phyloP scores from a whole-genome alignment of 1,140 invertebrate species.

The Micrasema longulum region DNA sequence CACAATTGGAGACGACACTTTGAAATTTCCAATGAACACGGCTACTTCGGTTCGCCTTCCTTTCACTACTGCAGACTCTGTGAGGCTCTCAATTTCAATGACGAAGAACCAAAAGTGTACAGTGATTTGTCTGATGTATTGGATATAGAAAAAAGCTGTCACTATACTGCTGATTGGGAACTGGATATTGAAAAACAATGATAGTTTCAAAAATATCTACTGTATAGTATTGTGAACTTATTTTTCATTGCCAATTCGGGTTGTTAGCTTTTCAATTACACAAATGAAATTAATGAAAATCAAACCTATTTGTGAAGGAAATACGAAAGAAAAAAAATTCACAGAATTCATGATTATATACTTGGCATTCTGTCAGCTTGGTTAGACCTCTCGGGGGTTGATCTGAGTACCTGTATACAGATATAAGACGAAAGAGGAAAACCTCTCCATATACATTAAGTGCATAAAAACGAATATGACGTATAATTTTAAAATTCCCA shows the following conservation, averaged over 20 bases:
- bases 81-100: constrained; percentile 74
- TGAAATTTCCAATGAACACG: constrained; percentile 75
- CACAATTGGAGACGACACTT: constrained; percentile 76
- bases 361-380: no score
- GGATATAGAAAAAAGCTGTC: constrained; percentile 64
- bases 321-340: not conserved
- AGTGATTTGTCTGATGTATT: constrained; percentile 64
- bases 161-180: constrained; percentile 15
- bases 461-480: no score
- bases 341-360: no score
- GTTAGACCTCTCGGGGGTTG: no score
- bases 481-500: no score
- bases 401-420: no score
- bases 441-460: no score
- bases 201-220: not conserved
- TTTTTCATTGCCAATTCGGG: no score
- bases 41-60: constrained; percentile 71
- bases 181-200: constrained; percentile 11
- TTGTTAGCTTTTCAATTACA: no score
- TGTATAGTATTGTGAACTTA: no score
- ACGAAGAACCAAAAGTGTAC: constrained; percentile 64
- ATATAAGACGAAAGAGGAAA: no score
- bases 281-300: no score
- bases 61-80: constrained; percentile 83
- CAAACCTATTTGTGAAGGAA: not conserved